Conservation (phyloP, 2,888 invertebrate species). For the Selenia dentaria region DNA sequence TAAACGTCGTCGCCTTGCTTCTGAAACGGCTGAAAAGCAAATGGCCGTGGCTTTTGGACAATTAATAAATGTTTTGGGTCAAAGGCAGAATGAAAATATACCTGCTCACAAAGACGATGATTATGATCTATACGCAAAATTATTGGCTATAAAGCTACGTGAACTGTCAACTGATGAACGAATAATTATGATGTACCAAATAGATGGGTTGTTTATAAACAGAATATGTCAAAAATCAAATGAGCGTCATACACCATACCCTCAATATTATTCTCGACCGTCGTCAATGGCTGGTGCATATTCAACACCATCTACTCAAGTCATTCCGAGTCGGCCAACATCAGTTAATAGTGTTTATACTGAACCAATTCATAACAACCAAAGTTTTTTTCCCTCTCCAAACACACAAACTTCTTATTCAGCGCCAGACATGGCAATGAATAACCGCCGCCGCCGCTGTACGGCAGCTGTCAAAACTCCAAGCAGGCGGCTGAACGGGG, state of each 20-base stretch:
- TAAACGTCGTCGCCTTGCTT: slow-evolving; percentile 10
- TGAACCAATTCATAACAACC: slow-evolving; percentile 23
- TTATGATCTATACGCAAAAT: slow-evolving; percentile 15
- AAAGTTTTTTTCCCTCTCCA: neutral
- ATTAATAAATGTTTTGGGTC: slow-evolving; percentile 8
- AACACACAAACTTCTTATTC: neutral
- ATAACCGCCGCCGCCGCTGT: too few species aligned
- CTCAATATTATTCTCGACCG: too few species aligned
- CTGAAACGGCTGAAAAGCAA: slow-evolving; percentile 6
- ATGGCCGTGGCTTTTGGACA: slow-evolving; percentile 8
- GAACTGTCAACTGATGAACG: slow-evolving; percentile 28
- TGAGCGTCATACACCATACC: slow-evolving; percentile 16
- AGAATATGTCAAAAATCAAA: slow-evolving; percentile 14
- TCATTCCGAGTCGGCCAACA: too few species aligned
- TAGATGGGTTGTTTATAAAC: slow-evolving; percentile 27
- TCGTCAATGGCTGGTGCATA: slow-evolving; percentile 4
- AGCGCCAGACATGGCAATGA: neutral
- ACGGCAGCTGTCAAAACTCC: too few species aligned
- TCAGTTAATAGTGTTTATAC: too few species aligned
- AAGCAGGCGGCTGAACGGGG: too few species aligned
- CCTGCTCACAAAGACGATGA: slow-evolving; percentile 10
- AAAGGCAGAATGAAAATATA: neutral
- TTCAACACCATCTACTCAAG: slow-evolving; percentile 1
- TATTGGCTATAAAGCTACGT: slow-evolving; percentile 30
- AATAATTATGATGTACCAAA: slow-evolving; percentile 26